Percentiles rank a stretch among this genome's conserved stretches.
Evolutionary conservation across 2,113 vertebrate genomes (phyloP).

Genomic region (Nesoenas mayeri): DNA sequence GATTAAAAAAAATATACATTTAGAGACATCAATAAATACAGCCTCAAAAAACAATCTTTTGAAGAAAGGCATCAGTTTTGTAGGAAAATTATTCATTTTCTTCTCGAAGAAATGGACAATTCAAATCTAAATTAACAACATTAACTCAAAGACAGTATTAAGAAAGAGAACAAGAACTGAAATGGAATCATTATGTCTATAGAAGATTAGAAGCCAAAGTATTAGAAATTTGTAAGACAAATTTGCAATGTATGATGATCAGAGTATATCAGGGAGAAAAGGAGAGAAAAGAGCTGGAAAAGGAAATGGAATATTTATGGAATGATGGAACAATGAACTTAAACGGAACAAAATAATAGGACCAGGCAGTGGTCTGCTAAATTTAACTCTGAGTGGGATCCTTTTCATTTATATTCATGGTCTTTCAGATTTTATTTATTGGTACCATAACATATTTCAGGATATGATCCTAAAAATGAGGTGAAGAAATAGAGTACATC

Average conservation of each 20-base stretch:
- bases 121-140: conserved; percentile 25
- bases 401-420: not conserved
- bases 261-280: conserved; percentile 5
- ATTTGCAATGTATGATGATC: conserved; percentile 5
- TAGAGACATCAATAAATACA: not conserved
- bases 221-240: conserved; percentile 22
- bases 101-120: not conserved
- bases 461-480: not conserved
- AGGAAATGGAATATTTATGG: conserved; percentile 44
- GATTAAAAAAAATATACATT: not conserved
- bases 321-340: conserved; percentile 36
- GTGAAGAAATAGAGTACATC: not conserved
- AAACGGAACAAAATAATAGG: conserved; percentile 44
- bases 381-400: conserved; percentile 19
- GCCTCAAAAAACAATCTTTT: not conserved
- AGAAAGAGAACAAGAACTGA: conserved; percentile 8
- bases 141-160: conserved; percentile 4
- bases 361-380: conserved; percentile 20
- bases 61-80: not conserved
- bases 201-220: conserved; percentile 19
- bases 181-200: conserved; percentile 38
- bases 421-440: conserved; percentile 19
- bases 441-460: not conserved
- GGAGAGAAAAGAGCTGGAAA: not conserved
- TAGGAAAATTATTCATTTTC: not conserved